Evolutionary conservation across 2,113 vertebrate genomes (phyloP).

Genomic region (Vulpes vulpes): DNA sequence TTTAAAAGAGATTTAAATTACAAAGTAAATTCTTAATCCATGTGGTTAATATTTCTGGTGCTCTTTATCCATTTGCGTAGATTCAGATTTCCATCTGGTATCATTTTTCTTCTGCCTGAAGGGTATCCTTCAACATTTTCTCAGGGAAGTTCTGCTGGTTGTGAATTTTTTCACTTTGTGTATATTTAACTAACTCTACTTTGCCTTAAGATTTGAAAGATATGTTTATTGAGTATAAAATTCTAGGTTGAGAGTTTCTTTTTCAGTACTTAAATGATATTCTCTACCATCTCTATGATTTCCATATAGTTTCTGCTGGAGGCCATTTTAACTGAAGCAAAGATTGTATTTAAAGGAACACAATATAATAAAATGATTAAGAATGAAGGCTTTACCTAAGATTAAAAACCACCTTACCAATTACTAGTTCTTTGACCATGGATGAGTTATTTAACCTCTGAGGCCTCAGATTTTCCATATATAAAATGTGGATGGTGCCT

Average conservation of each 20-base stretch:
- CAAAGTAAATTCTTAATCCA: background rate
- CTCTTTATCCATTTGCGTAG: background rate
- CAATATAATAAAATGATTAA: background rate
- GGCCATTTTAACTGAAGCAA: background rate
- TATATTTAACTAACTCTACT: background rate
- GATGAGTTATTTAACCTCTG: background rate
- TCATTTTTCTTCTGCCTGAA: background rate
- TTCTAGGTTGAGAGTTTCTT: background rate
- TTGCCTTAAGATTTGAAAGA: background rate
- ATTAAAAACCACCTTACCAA: background rate
- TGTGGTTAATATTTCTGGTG: background rate
- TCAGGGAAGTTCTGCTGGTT: background rate
- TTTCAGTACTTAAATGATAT: background rate
- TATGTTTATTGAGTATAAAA: background rate
- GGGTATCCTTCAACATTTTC: background rate
- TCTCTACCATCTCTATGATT: background rate
- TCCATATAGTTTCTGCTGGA: background rate
- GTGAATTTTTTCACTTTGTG: background rate
- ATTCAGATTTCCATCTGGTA: background rate
- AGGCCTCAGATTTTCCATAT: background rate
- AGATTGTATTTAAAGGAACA: background rate
- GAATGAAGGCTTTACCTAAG: background rate
- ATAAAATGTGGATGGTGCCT: background rate
- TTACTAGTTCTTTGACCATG: background rate
- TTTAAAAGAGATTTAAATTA: background rate